Evolutionary conservation across 2,797 vertebrate species (phyloP), one percentile per base, ranked within the genome.

Genomic region (Tokudaia tokunoshimensis): DNA sequence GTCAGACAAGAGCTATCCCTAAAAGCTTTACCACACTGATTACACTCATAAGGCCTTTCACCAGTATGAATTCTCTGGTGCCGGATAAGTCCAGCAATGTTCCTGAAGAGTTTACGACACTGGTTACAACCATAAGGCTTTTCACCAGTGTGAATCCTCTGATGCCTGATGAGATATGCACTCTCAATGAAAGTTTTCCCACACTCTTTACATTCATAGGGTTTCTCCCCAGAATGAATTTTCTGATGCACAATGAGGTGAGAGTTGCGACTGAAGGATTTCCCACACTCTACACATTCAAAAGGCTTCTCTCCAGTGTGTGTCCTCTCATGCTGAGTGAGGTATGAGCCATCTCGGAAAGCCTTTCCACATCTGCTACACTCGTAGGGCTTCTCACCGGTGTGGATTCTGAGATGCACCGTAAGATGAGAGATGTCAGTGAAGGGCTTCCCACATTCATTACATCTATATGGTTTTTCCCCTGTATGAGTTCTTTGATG

Each of bases 231-330:
- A 0, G 97, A 98, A 97, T 98, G 98, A 8, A 98, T 96, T 37
- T 97, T 98, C 17, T 97, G 98, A 92, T 98, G 98, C 34, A 98
- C 98, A 0, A 97, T 97, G 86, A 98, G 98, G 61, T 98, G 98
- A 19, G 98, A 98, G 79, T 97, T 98, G 8, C 98, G 92, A 2
- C 94, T 98, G 97, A 98, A 98, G 91, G 98, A 98, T 76, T 97
- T 98, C 41, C 98, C 98, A 0, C 98, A 98, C 41, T 97, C 47
- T 0, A 72, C 0, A 74, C 98, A 98, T 20, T 95, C 63, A 8
- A 98, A 98, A 50, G 98, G 98, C 50, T 96, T 98, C 95, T 98
- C 98, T 61, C 98, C 98, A 0, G 97, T 98, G 96, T 98, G 98
- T 67, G 98, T 98, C 6, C 98, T 97, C 84, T 74, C 98, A 1